phyloP scores from a whole-genome alignment of 2,888 invertebrate genomes.

The Apodemia mormo region DNA sequence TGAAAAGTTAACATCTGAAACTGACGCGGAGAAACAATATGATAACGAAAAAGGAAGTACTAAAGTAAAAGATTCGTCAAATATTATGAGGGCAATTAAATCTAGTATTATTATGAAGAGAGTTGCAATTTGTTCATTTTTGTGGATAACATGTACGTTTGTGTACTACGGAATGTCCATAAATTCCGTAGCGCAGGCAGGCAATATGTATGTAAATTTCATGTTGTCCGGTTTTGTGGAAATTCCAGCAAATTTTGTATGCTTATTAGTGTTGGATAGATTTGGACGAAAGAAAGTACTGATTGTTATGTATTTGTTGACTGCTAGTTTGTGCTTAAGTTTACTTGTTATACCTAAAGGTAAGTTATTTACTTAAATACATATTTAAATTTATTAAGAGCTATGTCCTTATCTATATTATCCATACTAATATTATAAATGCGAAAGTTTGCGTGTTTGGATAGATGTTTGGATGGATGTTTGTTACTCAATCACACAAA shows the following conservation, averaged over 20 bases:
- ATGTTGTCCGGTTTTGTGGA: slow-evolving; percentile 85
- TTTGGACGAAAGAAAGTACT: slow-evolving; percentile 85
- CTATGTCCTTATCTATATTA: no score
- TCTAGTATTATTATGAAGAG: slow-evolving; percentile 81
- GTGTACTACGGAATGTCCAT: slow-evolving; percentile 91
- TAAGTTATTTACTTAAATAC: slow-evolving; percentile 46
- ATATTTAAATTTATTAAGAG: no score
- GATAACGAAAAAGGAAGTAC: slow-evolving; percentile 32
- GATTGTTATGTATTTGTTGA: slow-evolving; percentile 83
- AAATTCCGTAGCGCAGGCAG: slow-evolving; percentile 88
- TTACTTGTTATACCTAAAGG: slow-evolving; percentile 83
- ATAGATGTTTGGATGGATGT: no score
- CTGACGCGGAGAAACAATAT: slow-evolving; percentile 33
- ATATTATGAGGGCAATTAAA: slow-evolving; percentile 70
- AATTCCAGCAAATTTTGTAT: slow-evolving; percentile 86
- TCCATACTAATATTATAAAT: no score
- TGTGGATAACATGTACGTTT: slow-evolving; percentile 90
- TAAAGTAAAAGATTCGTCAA: slow-evolving; percentile 43
- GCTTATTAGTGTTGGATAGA: slow-evolving; percentile 83
- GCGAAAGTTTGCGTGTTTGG: no score
- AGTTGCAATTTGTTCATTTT: slow-evolving; percentile 84
- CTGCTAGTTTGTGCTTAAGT: slow-evolving; percentile 83
- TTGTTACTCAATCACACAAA: no score
- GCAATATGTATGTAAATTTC: slow-evolving; percentile 90
- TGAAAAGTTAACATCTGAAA: slow-evolving; percentile 42